A percentile compares a stretch with the other conserved stretches of the same genome.
phyloP scores from a whole-genome alignment of 2,888 invertebrate species.

The Cyrtodaria siliqua region DNA sequence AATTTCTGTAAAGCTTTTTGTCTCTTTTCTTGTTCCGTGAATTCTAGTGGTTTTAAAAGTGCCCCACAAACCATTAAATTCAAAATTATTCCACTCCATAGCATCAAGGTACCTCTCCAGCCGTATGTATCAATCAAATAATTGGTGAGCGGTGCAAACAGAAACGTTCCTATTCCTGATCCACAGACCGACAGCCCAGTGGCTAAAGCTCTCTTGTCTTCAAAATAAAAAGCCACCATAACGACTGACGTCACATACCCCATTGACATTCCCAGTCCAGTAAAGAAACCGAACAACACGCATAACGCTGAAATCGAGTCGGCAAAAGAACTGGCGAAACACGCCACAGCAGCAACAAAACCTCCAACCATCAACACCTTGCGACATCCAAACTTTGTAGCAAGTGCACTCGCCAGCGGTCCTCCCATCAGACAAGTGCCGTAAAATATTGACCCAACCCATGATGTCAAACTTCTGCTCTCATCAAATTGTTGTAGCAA shows the following conservation, averaged over 20 bases:
- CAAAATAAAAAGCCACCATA: constrained; percentile 85
- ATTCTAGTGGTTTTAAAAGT: constrained; percentile 81
- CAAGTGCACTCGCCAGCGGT: constrained; percentile 84
- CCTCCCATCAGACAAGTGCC: constrained; percentile 92
- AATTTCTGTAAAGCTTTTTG: constrained; percentile 75
- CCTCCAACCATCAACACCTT: constrained; percentile 83
- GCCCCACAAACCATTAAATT: constrained; percentile 84
- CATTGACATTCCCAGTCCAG: constrained; percentile 84
- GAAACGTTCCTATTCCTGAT: constrained; percentile 85
- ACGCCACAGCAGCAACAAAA: constrained; percentile 80
- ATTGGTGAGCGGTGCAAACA: constrained; percentile 84
- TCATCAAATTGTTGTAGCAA: constrained; percentile 94
- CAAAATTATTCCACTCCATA: constrained; percentile 82
- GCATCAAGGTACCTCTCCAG: constrained; percentile 84
- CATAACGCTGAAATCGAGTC: constrained; percentile 81
- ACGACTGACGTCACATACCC: constrained; percentile 85
- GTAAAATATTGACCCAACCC: constrained; percentile 96
- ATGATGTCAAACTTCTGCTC: constrained; percentile 94
- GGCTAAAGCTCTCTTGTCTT: constrained; percentile 84
- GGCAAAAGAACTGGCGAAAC: constrained; percentile 80
- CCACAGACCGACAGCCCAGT: constrained; percentile 85
- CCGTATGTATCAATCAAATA: constrained; percentile 81
- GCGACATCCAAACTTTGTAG: constrained; percentile 84
- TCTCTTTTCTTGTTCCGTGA: constrained; percentile 73
- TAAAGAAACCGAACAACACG: constrained; percentile 84